phyloP scores from a whole-genome alignment of 2,797 vertebrate genomes.

The Lepilemur septentrionalis region DNA sequence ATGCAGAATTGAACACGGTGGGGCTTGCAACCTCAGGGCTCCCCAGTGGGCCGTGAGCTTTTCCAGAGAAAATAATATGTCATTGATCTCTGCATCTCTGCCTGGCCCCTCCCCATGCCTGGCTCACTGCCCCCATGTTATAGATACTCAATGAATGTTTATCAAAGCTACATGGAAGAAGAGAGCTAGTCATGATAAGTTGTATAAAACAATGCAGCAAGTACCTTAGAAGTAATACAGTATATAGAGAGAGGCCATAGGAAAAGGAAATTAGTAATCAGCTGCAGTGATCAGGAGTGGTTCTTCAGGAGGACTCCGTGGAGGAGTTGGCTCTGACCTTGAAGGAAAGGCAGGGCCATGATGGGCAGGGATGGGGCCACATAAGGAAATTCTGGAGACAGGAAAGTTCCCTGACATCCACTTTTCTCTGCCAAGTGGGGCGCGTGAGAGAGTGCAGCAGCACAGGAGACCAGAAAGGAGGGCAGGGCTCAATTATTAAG shows the following conservation, averaged over 20 bases:
- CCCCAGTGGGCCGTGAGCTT: neutral
- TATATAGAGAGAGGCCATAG: neutral
- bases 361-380: neutral
- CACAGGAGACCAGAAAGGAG: neutral
- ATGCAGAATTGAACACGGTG: neutral
- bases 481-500: neutral
- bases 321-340: neutral
- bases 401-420: rapidly evolving
- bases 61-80: neutral
- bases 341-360: neutral
- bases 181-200: neutral
- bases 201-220: neutral
- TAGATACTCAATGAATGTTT: neutral
- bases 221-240: neutral
- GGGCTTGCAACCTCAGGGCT: neutral
- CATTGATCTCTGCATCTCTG: neutral
- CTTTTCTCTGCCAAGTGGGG: neutral
- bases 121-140: neutral
- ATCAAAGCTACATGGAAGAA: neutral
- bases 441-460: neutral
- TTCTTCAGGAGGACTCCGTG: neutral
- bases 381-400: neutral
- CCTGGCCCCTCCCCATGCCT: neutral
- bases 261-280: neutral
- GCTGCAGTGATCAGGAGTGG: neutral